Evolutionary conservation across 2,113 vertebrate species (phyloP), one percentile per base, ranked within the genome.

Genomic region (Cricetomys ansorgei): DNA sequence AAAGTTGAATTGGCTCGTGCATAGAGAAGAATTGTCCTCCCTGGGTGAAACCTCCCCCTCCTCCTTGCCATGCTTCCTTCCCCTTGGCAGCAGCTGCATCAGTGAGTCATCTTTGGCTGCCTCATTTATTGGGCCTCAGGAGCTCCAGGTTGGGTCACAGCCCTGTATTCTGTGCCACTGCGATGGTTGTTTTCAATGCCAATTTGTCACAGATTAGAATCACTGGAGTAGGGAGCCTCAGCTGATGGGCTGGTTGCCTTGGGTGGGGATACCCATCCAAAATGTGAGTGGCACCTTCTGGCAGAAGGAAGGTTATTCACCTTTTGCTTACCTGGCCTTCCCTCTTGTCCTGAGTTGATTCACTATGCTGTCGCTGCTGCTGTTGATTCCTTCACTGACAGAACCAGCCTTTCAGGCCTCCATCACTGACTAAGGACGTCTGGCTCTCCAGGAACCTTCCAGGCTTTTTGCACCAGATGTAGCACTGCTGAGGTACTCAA

Each of bases 11-110:
- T 23, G 27, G 5, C 65, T 76, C 50, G 40, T 65, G 23, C 3
- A 4, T 76, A 31, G 37, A 1, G 12, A 65, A 86, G 57, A 11
- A 23, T 25, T 43, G 16, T 3, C 6, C 69, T 77, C 76, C 85
- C 21, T n/a, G 59, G 2, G 21, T 43, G 2, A 3, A 3, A 7
- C 25, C 8, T 31, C 34, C n/a, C 10, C 57, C 31, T 59, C 27
- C 69, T 90, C 25, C 37, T 84, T 29, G 15, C 17, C 25, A 21
- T 13, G 16, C 11, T 10, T 91, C 27, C 53, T 12, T 89, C 31
- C 23, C 27, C 4, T 2, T 3, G 37, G 13, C 10, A 72, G 27
- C 1, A 10, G 43, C 65, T 29, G 12, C 19, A 25, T 43, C 0
- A 1, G 4, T 40, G 29, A 55, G 37, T 23, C 50, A 40, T 31